Evolutionary conservation across 2,797 vertebrate genomes (phyloP).

Genomic region (Sus cebifrons): DNA sequence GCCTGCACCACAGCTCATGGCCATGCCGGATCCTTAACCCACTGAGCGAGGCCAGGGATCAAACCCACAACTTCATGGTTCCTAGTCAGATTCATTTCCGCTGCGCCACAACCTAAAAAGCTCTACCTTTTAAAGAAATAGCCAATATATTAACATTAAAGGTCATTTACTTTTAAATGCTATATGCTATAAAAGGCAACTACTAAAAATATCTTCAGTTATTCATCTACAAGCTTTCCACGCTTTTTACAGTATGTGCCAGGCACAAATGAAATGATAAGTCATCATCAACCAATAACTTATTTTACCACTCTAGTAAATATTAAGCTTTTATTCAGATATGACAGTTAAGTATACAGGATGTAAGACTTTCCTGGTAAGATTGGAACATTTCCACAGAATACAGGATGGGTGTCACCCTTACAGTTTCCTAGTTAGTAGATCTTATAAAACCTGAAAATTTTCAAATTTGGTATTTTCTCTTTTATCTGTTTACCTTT

Average conservation of each 20-base stretch:
- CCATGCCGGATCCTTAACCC: too few relatives aligned
- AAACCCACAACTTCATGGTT: too few relatives aligned
- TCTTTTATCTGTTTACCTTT: constrained; percentile 9
- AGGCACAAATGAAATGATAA: not conserved
- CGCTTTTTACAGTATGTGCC: constrained; percentile 26
- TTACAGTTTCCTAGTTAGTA: constrained; percentile 66
- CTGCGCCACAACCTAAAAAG: not conserved
- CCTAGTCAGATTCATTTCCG: too few relatives aligned
- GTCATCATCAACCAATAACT: not conserved
- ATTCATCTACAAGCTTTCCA: not conserved
- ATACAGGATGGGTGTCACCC: constrained; percentile 73
- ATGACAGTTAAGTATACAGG: constrained; percentile 63
- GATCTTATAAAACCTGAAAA: constrained; percentile 52
- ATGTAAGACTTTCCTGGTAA: constrained; percentile 70
- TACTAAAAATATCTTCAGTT: constrained; percentile 10
- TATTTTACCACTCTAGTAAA: constrained; percentile 51
- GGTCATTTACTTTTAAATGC: constrained; percentile 34
- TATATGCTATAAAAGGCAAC: constrained; percentile 2
- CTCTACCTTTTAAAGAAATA: constrained; percentile 49
- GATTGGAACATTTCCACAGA: constrained; percentile 61
- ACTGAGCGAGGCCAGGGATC: too few relatives aligned
- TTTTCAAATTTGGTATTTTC: constrained; percentile 18
- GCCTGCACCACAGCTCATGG: too few relatives aligned
- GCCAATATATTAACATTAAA: constrained; percentile 50
- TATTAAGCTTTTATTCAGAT: constrained; percentile 59